Percentiles rank a stretch among this genome's conserved stretches.
phyloP scores from a whole-genome alignment of 2,888 invertebrate genomes.

The Diadromus collaris region DNA sequence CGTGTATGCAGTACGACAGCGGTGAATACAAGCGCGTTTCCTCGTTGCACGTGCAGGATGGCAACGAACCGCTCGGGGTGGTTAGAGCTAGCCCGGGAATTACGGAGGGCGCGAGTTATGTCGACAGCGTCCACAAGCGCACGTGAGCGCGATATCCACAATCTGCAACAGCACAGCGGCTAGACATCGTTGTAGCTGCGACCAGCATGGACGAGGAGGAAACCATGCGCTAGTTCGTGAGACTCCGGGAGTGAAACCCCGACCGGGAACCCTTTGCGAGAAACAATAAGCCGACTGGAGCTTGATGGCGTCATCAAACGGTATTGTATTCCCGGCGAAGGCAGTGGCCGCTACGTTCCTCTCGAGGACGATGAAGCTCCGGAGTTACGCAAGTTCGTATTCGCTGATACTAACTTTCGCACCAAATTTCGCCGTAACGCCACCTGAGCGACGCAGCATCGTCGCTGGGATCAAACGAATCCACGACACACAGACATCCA shows the following conservation, averaged over 20 bases:
- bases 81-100: slow-evolving; percentile 22
- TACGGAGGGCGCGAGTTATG: slow-evolving; percentile 42
- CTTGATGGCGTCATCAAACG: slow-evolving; percentile 75
- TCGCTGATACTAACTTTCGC: slow-evolving; percentile 16
- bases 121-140: slow-evolving; percentile 35
- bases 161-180: slow-evolving; percentile 15
- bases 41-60: slow-evolving; percentile 5
- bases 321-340: slow-evolving; percentile 68
- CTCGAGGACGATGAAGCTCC: not conserved
- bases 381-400: slow-evolving; percentile 33
- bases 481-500: slow-evolving; percentile 13
- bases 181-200: slow-evolving; percentile 14
- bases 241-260: slow-evolving; percentile 43
- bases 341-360: slow-evolving; percentile 57
- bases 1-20: slow-evolving; percentile 8
- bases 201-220: slow-evolving; percentile 28
- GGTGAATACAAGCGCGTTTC: not conserved
- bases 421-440: not conserved
- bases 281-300: slow-evolving; percentile 73
- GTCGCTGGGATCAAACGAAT: slow-evolving; percentile 6
- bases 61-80: slow-evolving; percentile 2
- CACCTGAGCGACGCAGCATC: not conserved
- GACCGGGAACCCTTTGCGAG: slow-evolving; percentile 72
- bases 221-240: slow-evolving; percentile 21
- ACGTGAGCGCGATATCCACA: slow-evolving; percentile 46